phyloP scores from a whole-genome alignment of 2,888 invertebrate genomes.

The Catocala sponsa region DNA sequence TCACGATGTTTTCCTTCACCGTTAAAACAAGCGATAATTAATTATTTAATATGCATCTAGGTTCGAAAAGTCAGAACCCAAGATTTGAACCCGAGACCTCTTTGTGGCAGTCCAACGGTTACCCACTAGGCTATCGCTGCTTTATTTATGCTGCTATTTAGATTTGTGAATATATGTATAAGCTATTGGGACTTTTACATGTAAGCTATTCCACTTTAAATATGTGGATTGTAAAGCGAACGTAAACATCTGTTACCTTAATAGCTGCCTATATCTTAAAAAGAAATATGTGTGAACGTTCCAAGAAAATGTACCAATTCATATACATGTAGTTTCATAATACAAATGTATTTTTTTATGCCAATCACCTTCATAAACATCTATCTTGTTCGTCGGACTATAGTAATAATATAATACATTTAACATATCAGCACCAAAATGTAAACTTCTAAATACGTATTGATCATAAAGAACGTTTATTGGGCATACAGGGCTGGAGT shows the following conservation, averaged over 20 bases:
- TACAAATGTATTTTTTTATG: slow-evolving; percentile 1
- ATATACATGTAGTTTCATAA: neutral
- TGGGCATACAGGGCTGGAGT: slow-evolving; percentile 17
- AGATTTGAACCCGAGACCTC: too few relatives aligned
- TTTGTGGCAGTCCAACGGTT: too few relatives aligned
- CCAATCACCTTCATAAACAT: slow-evolving; percentile 4
- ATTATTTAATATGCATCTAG: too few relatives aligned
- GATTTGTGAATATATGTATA: too few relatives aligned
- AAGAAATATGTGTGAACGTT: neutral
- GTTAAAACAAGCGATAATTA: too few relatives aligned
- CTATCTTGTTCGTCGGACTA: neutral
- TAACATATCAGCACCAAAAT: slow-evolving; percentile 21
- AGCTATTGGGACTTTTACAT: too few relatives aligned
- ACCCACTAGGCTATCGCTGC: too few relatives aligned
- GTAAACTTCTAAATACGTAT: slow-evolving; percentile 38
- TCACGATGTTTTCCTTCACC: too few relatives aligned
- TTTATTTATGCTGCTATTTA: too few relatives aligned
- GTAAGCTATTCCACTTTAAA: too few relatives aligned
- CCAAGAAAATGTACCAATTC: neutral
- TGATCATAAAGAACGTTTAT: slow-evolving; percentile 39
- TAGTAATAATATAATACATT: slow-evolving; percentile 3
- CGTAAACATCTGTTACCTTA: neutral
- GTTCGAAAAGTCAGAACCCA: too few relatives aligned
- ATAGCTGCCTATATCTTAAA: neutral
- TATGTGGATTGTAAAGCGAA: neutral